Evolutionary conservation across 2,113 vertebrate species (phyloP).

Genomic region (Tyrannus savana): DNA sequence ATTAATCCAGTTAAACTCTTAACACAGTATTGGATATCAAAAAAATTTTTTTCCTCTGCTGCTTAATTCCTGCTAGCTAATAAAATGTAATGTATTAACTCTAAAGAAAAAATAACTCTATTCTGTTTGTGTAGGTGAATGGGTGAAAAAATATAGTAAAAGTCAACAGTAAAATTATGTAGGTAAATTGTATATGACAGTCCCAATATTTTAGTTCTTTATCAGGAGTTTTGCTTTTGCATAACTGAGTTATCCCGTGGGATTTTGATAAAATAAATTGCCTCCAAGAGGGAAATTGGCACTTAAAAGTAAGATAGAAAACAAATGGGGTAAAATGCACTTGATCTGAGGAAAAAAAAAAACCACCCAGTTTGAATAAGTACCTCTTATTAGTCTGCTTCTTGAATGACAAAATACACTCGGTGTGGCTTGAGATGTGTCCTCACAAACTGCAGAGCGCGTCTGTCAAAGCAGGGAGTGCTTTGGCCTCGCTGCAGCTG

Average conservation of each 20-base stretch:
- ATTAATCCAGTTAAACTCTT: background rate
- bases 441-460: background rate
- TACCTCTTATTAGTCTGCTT: background rate
- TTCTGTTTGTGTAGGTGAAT: background rate
- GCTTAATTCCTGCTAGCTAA: background rate
- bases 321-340: background rate
- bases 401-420: fast-evolving
- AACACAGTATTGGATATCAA: background rate
- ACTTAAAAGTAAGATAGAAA: background rate
- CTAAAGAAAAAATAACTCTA: background rate
- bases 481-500: background rate
- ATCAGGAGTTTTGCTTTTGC: background rate
- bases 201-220: background rate
- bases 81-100: background rate
- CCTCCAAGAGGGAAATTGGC: background rate
- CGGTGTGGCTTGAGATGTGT: background rate
- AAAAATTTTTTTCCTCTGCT: background rate
- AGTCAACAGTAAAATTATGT: background rate
- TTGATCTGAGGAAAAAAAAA: background rate
- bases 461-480: background rate
- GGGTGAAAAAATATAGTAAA: background rate
- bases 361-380: background rate
- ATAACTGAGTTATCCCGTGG: background rate
- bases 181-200: background rate
- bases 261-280: background rate